Conservation (phyloP, 2,888 invertebrate species). For the Rhyacophila evoluta region DNA sequence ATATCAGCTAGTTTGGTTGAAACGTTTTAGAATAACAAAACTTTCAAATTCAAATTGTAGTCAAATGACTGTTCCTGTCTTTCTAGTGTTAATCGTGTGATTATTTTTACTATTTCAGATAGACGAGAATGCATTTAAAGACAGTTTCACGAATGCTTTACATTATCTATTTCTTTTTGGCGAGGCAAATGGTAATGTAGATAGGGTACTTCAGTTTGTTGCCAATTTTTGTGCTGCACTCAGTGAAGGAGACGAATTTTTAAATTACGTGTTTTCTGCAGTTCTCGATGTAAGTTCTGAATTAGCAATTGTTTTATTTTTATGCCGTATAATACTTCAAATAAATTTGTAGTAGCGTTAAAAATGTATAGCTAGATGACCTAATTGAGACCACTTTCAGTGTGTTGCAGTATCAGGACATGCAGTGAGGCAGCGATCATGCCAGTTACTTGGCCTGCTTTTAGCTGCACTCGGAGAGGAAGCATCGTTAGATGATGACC, state of each 20-base stretch:
- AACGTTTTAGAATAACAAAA: too few relatives aligned
- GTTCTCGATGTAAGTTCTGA: constrained; percentile 72
- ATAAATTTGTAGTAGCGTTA: too few relatives aligned
- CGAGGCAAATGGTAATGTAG: constrained; percentile 77
- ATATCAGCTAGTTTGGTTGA: too few relatives aligned
- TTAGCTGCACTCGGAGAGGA: constrained; percentile 80
- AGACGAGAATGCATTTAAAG: constrained; percentile 71
- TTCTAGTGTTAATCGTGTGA: too few relatives aligned
- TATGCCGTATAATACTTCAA: too few relatives aligned
- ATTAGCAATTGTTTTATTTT: too few relatives aligned
- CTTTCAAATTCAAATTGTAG: too few relatives aligned
- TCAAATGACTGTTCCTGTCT: too few relatives aligned
- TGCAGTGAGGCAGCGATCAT: constrained; percentile 78
- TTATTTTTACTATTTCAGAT: constrained; percentile 66
- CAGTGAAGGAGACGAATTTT: constrained; percentile 69
- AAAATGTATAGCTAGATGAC: too few relatives aligned
- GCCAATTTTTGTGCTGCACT: constrained; percentile 77
- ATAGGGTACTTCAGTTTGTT: constrained; percentile 77
- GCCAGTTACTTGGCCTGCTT: constrained; percentile 82
- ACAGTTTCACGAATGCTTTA: constrained; percentile 75
- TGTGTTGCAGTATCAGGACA: constrained; percentile 68
- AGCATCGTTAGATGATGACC: constrained; percentile 80
- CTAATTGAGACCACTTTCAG: constrained; percentile 59
- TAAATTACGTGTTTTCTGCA: constrained; percentile 73
- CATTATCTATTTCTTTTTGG: constrained; percentile 75